These are phyloP conservation scores for Dinocampus coccinellae DNA, from an alignment of 2,888 invertebrate species.

Conservation along the genomic window DNA sequence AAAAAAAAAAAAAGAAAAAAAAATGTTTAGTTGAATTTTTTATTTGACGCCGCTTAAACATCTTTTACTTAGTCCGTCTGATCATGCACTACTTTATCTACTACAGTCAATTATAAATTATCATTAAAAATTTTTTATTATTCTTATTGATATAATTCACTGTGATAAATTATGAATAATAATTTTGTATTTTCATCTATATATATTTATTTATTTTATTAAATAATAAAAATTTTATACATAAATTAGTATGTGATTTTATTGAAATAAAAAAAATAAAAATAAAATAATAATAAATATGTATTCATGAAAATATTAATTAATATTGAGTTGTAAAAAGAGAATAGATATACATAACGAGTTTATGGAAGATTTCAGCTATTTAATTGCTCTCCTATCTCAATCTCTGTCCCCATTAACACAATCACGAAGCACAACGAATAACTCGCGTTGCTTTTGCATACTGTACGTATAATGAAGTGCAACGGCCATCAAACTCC, in stretches of 20 bases:
- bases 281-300: background rate
- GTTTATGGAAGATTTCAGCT: background rate
- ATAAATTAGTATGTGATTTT: no score
- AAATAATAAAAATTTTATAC: no score
- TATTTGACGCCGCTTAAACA: background rate
- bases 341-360: background rate
- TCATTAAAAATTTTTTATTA: background rate
- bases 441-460: background rate
- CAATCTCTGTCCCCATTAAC: background rate
- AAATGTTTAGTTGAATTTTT: background rate
- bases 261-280: background rate
- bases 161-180: background rate
- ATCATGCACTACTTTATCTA: background rate
- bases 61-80: background rate
- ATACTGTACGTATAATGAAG: background rate
- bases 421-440: constrained; percentile 3
- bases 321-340: background rate
- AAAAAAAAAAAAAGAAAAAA: no score
- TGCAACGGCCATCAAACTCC: background rate
- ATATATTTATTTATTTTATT: no score
- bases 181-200: no score
- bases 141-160: background rate
- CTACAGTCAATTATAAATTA: background rate
- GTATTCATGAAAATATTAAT: background rate
- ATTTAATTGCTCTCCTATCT: background rate